phyloP scores from a whole-genome alignment of 2,113 vertebrate genomes.

The Eudyptes chrysolophus region DNA sequence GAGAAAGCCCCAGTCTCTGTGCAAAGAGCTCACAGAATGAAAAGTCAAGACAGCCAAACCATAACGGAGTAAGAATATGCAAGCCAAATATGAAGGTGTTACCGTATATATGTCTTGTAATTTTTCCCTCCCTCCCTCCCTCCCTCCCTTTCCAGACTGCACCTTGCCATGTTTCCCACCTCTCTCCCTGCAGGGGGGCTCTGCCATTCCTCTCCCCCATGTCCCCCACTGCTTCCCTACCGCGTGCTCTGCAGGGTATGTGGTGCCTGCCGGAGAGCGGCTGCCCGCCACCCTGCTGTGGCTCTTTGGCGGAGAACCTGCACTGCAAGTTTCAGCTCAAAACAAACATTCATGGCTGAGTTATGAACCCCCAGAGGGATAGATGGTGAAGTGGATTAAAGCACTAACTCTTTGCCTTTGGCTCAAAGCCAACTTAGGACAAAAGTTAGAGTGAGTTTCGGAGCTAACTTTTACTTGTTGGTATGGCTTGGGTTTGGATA shows the following conservation, averaged over 20 bases:
- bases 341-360: constrained; percentile 61
- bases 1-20: neutral
- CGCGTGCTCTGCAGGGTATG: fast-evolving
- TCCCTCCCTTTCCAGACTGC: neutral
- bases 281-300: neutral
- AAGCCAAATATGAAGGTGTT: neutral
- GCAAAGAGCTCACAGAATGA: neutral
- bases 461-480: neutral
- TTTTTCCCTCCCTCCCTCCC: neutral
- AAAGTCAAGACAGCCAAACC: neutral
- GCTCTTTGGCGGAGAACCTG: constrained; percentile 43
- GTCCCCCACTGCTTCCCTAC: neutral
- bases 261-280: fast-evolving
- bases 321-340: constrained; percentile 59
- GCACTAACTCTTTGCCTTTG: constrained; percentile 24
- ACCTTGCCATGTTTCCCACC: neutral
- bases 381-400: constrained; percentile 52
- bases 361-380: constrained; percentile 56
- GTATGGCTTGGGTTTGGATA: neutral
- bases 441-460: constrained; percentile 11
- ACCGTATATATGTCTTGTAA: fast-evolving
- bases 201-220: neutral
- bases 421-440: neutral
- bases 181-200: neutral
- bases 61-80: neutral